Base-by-base conservation (phyloP, 2,113 vertebrate genomes). In the Dipodomys merriami region DNA sequence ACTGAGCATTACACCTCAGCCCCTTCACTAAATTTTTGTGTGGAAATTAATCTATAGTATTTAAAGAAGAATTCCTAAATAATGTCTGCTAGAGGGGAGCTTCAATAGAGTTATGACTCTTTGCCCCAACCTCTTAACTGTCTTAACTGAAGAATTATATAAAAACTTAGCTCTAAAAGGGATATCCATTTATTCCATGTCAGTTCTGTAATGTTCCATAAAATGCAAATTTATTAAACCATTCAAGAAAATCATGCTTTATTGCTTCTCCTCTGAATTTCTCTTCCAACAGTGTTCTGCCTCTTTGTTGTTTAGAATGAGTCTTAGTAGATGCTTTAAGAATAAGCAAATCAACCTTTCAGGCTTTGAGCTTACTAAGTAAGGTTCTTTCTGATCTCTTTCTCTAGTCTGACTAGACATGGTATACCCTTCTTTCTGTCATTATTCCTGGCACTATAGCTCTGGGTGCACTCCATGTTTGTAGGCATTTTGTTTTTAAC, bases 121-220 rank as follows among this genome's bases (percentile, higher is more conserved):
- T 49, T 49, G 12, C 11, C 2, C 1, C 30, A 5, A 85, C 19
- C 23, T 82, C 73, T 94, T 85, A 90, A 62, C 33, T 85, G 60
- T 68, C 57, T 86, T 91, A 79, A 68, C 16, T 83, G 91, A 97
- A 95, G 88, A 64, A 57, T 65, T 94, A 53, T 94, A 53, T 1
- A 87, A 49, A 62, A 91, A 93, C 71, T 65, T 78, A 85, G 74
- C 95, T 97, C 88, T 16, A 88, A 93, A 91, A 91, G 30, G 1
- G 3, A 9, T 46, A 64, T 20, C 29, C 20, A 76, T 9, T 78
- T 91, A 83, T 88, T 92, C 90, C 29, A 94, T 91, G 95, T 94
- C 49, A 86, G 30, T 60, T 79, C 15, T 83, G 94, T 68, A 90
- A 76, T 89, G 79, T 29, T 65, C 30, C 23, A 68, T 30, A 93